Evolutionary conservation across 2,888 invertebrate species (phyloP), one percentile per base, ranked within the genome.

Genomic region (Aricia artaxerxes): DNA sequence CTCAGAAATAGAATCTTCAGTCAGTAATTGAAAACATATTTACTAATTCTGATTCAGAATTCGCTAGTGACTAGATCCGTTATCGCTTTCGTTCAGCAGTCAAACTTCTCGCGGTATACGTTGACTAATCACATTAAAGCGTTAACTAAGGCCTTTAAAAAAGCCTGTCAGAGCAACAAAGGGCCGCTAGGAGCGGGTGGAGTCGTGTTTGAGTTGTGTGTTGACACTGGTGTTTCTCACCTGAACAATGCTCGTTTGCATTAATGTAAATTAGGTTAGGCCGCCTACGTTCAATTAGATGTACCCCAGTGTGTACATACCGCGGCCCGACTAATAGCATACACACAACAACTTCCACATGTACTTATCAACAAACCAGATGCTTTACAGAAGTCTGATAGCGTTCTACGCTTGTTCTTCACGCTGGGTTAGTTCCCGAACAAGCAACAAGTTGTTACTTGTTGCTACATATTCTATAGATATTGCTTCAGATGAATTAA

Each of bases 191-290:
- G 90, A 89, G 91, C 93, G 94, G 94, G 93, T 92, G 94, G 93
- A 93, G 93, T 91, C 92, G 92, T 93, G 92, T 93, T 94, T 93
- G 93, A 93, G 92, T 89, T 91, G 92, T 92, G 91, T 93, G 94
- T 94, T 94, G 94, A 94, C 94, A 94, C 93, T 93, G 90, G 91
- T 91, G 92, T 92, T 94, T 94, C 92, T 93, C 94, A 94, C 94
- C 93, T 93, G 94, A 93, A 94, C 94, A 94, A 94, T 93, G 93
- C 93, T 94, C 94, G 94, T 94, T 94, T 94, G 92, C 94, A 94
- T 94, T 93, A 93, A 94, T 94, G 93, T 94, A 94, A 94, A 94
- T 94, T 94, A 93, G 93, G 93, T 92, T 93, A 94, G 91, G 91
- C 92, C 84, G 86, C 93, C 93, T 92, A 92, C 93, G 87, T 92